A percentile compares a stretch with the other conserved stretches of the same genome.
Evolutionary conservation across 2,113 vertebrate genomes (phyloP).

Genomic region (Trichomycterus rosablanca): DNA sequence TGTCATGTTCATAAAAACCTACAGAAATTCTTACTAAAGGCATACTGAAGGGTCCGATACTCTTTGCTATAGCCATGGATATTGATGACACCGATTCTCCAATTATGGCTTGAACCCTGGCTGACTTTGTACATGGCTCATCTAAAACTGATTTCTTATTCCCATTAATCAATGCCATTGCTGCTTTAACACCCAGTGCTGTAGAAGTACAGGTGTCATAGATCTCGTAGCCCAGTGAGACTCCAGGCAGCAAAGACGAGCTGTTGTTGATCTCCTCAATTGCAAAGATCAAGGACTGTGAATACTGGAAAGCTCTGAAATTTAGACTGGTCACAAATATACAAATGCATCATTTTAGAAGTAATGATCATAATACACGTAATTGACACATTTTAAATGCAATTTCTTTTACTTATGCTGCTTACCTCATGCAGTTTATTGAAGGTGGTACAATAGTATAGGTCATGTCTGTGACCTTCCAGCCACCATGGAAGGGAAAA

Average conservation of each 20-base stretch:
- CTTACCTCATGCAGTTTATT: slow-evolving; percentile 33
- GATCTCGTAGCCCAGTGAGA: slow-evolving; percentile 63
- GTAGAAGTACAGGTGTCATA: slow-evolving; percentile 64
- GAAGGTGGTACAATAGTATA: slow-evolving; percentile 16
- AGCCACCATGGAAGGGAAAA: slow-evolving; percentile 32
- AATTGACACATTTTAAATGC: too few species aligned
- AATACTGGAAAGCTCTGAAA: slow-evolving; percentile 64
- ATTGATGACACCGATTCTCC: slow-evolving; percentile 62
- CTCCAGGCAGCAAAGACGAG: slow-evolving; percentile 58
- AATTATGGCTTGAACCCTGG: slow-evolving; percentile 62
- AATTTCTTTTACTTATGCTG: not conserved
- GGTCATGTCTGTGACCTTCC: slow-evolving; percentile 18
- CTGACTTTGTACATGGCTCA: slow-evolving; percentile 48
- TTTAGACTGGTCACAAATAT: slow-evolving; percentile 53
- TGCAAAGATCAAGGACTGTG: slow-evolving; percentile 67
- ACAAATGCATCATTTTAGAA: not conserved
- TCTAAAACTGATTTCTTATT: slow-evolving; percentile 38
- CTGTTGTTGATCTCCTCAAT: slow-evolving; percentile 70
- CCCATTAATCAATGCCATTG: slow-evolving; percentile 58
- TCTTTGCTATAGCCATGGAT: slow-evolving; percentile 57
- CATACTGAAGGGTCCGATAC: slow-evolving; percentile 60
- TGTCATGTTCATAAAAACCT: slow-evolving; percentile 32
- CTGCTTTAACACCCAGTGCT: slow-evolving; percentile 49
- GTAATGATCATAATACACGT: too few species aligned
- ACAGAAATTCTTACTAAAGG: slow-evolving; percentile 52